phyloP scores from a whole-genome alignment of 2,888 invertebrate species.

The Andrena fulva region DNA sequence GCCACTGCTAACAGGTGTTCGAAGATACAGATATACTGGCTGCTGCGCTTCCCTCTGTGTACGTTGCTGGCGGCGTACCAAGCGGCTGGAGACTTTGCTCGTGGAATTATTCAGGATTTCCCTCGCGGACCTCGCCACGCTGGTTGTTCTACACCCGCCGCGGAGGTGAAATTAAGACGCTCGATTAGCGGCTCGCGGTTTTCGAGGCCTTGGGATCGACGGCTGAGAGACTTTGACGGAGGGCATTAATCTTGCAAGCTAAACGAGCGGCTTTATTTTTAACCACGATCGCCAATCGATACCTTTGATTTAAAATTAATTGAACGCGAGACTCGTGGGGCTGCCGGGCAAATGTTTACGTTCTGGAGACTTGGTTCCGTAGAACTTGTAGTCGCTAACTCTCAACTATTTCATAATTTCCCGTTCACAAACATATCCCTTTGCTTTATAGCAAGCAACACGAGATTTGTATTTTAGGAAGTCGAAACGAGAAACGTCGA shows the following conservation, averaged over 20 bases:
- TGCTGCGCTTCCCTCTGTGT: slow-evolving; percentile 33
- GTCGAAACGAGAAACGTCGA: too few relatives aligned
- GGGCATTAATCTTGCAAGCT: background rate
- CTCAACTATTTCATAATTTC: background rate
- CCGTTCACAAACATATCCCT: background rate
- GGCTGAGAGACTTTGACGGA: background rate
- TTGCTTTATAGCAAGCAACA: too few relatives aligned
- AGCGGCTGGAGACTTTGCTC: slow-evolving; percentile 2
- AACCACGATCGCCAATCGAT: slow-evolving; percentile 19
- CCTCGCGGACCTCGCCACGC: background rate
- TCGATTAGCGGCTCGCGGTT: slow-evolving; percentile 14
- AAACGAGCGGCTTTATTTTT: slow-evolving; percentile 4
- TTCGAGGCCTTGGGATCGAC: too few relatives aligned
- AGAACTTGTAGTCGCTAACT: background rate
- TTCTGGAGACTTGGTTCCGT: background rate
- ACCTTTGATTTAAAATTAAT: background rate
- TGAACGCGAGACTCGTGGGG: background rate
- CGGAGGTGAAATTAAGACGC: slow-evolving; percentile 3
- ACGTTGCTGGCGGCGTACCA: slow-evolving; percentile 2
- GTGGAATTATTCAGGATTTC: slow-evolving; percentile 28
- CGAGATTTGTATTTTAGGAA: too few relatives aligned
- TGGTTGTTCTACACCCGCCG: background rate
- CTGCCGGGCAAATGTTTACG: slow-evolving; percentile 19
- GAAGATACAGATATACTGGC: slow-evolving; percentile 81
- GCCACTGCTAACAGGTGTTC: slow-evolving; percentile 83